These are phyloP conservation scores for Folsomia candida DNA, from an alignment of 2,888 invertebrate species.

Conservation along the genomic window DNA sequence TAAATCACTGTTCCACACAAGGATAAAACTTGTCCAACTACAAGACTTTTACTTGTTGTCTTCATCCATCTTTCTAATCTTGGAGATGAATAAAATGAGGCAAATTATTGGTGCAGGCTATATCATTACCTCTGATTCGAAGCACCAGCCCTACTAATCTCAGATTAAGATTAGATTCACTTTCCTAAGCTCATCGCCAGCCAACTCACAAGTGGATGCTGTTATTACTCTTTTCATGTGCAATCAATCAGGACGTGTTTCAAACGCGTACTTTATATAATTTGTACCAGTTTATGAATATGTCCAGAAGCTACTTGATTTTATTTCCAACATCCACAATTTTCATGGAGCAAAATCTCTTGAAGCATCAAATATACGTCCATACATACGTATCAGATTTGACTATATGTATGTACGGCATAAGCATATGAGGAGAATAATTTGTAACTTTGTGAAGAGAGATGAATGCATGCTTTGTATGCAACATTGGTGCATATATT, in stretches of 20 bases:
- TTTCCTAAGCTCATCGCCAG: neutral
- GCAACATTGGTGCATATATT: neutral
- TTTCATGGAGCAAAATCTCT: neutral
- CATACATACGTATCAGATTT: no score
- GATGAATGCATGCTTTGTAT: no score
- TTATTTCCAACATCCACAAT: neutral
- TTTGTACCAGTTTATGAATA: neutral
- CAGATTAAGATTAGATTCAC: slow-evolving; percentile 1
- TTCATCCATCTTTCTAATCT: slow-evolving; percentile 1
- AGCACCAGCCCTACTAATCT: neutral
- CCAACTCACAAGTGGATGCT: neutral
- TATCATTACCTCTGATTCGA: neutral
- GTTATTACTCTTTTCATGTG: neutral
- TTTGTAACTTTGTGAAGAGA: neutral
- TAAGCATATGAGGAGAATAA: neutral
- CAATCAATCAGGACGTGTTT: neutral
- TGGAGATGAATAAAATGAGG: neutral
- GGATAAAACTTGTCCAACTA: neutral
- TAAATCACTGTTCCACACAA: slow-evolving; percentile 5
- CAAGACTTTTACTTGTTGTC: neutral
- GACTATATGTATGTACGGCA: neutral
- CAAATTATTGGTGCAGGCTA: neutral
- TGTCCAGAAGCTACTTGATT: slow-evolving; percentile 5
- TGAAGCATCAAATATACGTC: neutral
- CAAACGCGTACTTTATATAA: neutral